These are phyloP conservation scores for Acropora tenuis DNA, from an alignment of 64 coral and sea anemone genomes.

Conservation along the genomic window DNA sequence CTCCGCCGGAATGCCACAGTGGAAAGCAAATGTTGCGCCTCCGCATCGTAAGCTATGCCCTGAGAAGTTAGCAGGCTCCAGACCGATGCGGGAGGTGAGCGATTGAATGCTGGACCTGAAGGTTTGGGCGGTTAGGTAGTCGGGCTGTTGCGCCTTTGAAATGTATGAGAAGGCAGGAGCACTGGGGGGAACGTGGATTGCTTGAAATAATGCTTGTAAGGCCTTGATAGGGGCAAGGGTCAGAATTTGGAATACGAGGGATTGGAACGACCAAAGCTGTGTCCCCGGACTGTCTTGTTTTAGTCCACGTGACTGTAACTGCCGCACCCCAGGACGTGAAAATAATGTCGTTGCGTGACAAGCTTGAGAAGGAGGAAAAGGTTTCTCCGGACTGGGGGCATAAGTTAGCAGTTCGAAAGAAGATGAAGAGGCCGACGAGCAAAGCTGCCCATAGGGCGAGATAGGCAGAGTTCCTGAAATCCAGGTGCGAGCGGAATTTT, in stretches of 20 bases:
- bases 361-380: background rate
- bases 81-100: background rate
- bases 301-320: conserved; percentile 9
- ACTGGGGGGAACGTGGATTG: background rate
- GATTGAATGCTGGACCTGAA: background rate
- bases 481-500: conserved; percentile 3
- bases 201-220: background rate
- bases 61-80: background rate
- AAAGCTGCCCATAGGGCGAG: background rate
- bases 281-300: conserved; percentile 19
- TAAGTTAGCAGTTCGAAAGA: conserved; percentile 33
- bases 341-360: background rate
- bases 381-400: background rate
- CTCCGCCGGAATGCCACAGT: conserved; percentile 32
- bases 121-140: background rate
- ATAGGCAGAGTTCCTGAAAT: conserved; percentile 15
- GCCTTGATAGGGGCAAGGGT: background rate
- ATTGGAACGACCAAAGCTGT: conserved; percentile 18
- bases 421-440: conserved; percentile 20
- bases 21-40: conserved; percentile 39
- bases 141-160: background rate
- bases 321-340: background rate
- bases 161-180: background rate
- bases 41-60: conserved; percentile 16
- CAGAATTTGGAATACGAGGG: conserved; percentile 3